These are phyloP conservation scores for fruit fly (Drosophila melanogaster) DNA, from an alignment of 1,140 invertebrate genomes.

Conservation along the genomic window Release_6_plus_ISO1_MT NT_033779.5:9836001-9836500, in stretches of 20 bases:
- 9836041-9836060: slow-evolving; percentile 81
- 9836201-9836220: slow-evolving; percentile 13
- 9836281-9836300: background rate
- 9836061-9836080: slow-evolving; percentile 81
- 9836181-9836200: slow-evolving; percentile 38
- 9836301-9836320: slow-evolving; percentile 14
- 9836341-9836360: background rate
- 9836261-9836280: slow-evolving; percentile 14
- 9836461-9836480: background rate
- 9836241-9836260: slow-evolving; percentile 26
- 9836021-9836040: slow-evolving; percentile 45
- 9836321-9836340: background rate
- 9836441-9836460: background rate
- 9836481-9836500: background rate
- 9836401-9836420: background rate
- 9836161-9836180: slow-evolving; percentile 65
- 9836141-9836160: slow-evolving; percentile 27
- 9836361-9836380: no score
- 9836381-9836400: background rate
- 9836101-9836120: slow-evolving; percentile 67
- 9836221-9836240: slow-evolving; percentile 13
- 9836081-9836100: slow-evolving; percentile 69
- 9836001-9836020: slow-evolving; percentile 36
- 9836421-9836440: no score
- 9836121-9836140: slow-evolving; percentile 52